These are phyloP conservation scores for Falco rusticolus DNA, from an alignment of 2,797 vertebrate species.

Conservation along the genomic window DNA sequence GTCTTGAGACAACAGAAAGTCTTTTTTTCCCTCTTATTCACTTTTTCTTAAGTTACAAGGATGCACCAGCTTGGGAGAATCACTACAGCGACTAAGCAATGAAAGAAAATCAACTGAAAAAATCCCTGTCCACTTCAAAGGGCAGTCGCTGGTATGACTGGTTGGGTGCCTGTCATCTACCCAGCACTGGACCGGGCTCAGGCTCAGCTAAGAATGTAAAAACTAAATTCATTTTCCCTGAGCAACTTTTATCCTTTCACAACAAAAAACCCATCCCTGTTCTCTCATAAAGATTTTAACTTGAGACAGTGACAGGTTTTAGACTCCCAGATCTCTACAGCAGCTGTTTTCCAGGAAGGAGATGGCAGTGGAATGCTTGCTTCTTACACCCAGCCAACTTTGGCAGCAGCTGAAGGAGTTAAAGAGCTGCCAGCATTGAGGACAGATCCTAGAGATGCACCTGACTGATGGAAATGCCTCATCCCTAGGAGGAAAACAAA, in stretches of 20 bases:
- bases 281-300: background rate
- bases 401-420: background rate
- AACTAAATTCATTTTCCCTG: background rate
- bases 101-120: constrained; percentile 25
- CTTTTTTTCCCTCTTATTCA: background rate
- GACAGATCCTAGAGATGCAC: background rate
- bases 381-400: background rate
- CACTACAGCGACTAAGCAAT: background rate
- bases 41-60: background rate
- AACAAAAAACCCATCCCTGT: no score
- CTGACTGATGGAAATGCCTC: background rate
- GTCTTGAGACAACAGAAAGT: background rate
- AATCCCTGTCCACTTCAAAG: background rate
- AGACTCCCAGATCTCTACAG: background rate
- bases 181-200: background rate
- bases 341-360: background rate
- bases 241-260: background rate
- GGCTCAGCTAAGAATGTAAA: background rate
- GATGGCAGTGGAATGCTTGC: background rate
- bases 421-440: background rate
- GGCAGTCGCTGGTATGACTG: background rate
- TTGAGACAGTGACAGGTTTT: background rate
- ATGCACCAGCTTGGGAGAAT: background rate
- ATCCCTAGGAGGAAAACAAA: background rate
- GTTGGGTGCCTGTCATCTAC: background rate